phyloP scores from a whole-genome alignment of 2,113 vertebrate genomes.

The Pomatostomus ruficeps region DNA sequence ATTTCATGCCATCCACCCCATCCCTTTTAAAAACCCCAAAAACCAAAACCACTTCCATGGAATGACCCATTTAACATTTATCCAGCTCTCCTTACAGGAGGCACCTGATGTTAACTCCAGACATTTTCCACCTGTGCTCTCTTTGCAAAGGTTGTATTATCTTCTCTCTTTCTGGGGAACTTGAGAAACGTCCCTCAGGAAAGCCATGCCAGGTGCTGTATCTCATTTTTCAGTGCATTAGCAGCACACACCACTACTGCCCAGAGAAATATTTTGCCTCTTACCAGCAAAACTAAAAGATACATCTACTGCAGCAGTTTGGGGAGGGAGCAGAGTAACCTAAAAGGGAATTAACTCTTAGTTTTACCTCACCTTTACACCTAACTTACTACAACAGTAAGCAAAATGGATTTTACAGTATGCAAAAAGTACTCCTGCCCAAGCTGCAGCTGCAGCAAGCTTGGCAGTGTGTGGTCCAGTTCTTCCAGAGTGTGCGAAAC shows the following conservation, averaged over 20 bases:
- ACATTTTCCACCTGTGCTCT: background rate
- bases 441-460: background rate
- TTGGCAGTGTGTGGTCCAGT: background rate
- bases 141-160: background rate
- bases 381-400: background rate
- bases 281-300: background rate
- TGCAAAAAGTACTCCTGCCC: background rate
- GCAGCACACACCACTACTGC: background rate
- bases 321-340: background rate
- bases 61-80: background rate
- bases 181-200: background rate
- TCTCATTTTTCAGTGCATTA: background rate
- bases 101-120: background rate
- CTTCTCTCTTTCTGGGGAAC: background rate
- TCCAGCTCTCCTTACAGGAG: background rate
- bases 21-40: accelerated
- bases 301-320: background rate
- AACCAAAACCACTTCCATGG: accelerated
- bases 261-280: background rate
- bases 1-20: accelerated
- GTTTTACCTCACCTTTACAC: background rate
- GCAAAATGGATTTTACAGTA: background rate
- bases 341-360: background rate
- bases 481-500: background rate
- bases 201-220: background rate